Evolutionary conservation across 2,113 vertebrate genomes (phyloP).

Genomic region (Larimichthys polyactis): DNA sequence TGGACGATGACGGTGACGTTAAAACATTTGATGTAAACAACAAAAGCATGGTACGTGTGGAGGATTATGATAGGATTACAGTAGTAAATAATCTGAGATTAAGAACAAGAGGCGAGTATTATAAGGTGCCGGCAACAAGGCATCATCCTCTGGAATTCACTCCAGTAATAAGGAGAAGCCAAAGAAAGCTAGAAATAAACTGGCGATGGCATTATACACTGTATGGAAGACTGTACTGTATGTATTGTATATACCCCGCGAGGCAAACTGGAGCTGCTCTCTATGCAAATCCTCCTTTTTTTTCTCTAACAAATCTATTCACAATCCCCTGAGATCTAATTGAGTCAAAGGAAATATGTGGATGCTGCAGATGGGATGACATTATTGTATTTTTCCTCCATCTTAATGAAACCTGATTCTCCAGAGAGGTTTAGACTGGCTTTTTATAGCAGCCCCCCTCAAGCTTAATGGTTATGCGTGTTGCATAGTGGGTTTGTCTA

Average conservation of each 20-base stretch:
- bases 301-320: conserved; percentile 48
- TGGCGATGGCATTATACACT: not conserved
- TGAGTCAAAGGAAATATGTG: conserved; percentile 62
- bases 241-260: not conserved
- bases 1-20: conserved; percentile 29
- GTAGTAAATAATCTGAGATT: conserved; percentile 78
- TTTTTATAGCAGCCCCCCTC: conserved; percentile 72
- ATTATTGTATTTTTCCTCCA: conserved; percentile 65
- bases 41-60: conserved; percentile 70
- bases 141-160: conserved; percentile 29
- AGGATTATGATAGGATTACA: conserved; percentile 77
- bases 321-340: conserved; percentile 55
- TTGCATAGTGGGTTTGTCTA: conserved; percentile 55
- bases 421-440: conserved; percentile 57
- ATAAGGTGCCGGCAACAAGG: conserved; percentile 54
- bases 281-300: conserved; percentile 39
- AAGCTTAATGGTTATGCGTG: conserved; percentile 60
- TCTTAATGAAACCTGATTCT: conserved; percentile 71
- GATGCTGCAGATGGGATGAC: conserved; percentile 53
- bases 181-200: conserved; percentile 19
- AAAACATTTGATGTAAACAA: conserved; percentile 75
- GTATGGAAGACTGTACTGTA: conserved; percentile 6
- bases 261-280: conserved; percentile 28
- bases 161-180: not conserved
- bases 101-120: conserved; percentile 64